phyloP scores from a whole-genome alignment of 2,888 invertebrate species.

The Drosophila picticornis region DNA sequence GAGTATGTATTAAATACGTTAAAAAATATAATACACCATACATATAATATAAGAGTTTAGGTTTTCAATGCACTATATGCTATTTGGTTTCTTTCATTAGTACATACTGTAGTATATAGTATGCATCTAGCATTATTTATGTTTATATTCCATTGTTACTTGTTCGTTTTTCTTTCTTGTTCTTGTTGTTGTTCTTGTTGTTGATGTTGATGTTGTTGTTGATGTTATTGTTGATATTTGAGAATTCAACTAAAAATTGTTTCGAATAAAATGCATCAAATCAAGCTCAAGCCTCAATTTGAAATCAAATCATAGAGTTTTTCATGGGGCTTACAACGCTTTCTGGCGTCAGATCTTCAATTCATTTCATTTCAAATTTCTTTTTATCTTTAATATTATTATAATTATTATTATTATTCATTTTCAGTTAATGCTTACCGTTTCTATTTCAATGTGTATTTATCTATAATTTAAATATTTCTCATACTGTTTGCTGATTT shows the following conservation, averaged over 20 bases:
- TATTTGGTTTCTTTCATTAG: slow-evolving; percentile 48
- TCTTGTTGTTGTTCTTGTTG: slow-evolving; percentile 21
- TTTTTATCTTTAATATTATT: slow-evolving; percentile 33
- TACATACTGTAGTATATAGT: slow-evolving; percentile 36
- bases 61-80: slow-evolving; percentile 62
- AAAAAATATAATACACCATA: slow-evolving; percentile 81
- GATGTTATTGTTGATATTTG: slow-evolving; percentile 55
- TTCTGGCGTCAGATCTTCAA: slow-evolving; percentile 7
- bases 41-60: slow-evolving; percentile 78
- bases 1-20: slow-evolving; percentile 77
- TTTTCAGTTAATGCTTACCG: slow-evolving; percentile 60
- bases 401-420: slow-evolving; percentile 23
- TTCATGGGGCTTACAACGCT: slow-evolving; percentile 46
- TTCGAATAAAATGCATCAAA: slow-evolving; percentile 44
- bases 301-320: slow-evolving; percentile 55
- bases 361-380: slow-evolving; percentile 3
- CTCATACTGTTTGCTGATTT: slow-evolving; percentile 51
- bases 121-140: slow-evolving; percentile 37
- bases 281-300: slow-evolving; percentile 33
- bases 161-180: slow-evolving; percentile 6
- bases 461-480: slow-evolving; percentile 63
- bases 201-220: slow-evolving; percentile 31
- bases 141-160: slow-evolving; percentile 27
- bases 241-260: slow-evolving; percentile 62
- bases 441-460: slow-evolving; percentile 68